Percentiles rank a stretch among this genome's conserved stretches.
phyloP scores from a whole-genome alignment of 2,888 invertebrate species.

The Catonia carolina region DNA sequence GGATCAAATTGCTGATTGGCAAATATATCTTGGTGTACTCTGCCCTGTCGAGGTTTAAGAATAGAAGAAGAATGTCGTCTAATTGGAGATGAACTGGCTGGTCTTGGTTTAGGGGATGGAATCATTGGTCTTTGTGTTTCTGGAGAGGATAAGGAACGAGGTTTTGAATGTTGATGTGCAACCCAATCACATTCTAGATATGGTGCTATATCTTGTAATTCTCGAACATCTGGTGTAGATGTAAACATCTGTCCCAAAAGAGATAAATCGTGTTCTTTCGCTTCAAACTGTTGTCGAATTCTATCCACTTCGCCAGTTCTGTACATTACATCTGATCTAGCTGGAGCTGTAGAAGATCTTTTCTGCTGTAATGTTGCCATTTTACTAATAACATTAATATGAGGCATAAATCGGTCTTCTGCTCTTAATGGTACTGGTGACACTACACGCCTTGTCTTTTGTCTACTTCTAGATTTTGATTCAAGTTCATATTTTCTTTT shows the following conservation, averaged over 20 bases:
- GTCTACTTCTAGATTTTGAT: constrained; percentile 42
- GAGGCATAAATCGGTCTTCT: constrained; percentile 75
- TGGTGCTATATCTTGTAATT: constrained; percentile 68
- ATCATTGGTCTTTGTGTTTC: constrained; percentile 48
- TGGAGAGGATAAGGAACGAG: constrained; percentile 53
- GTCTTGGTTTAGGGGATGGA: constrained; percentile 44
- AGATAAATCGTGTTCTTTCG: constrained; percentile 48
- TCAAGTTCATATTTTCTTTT: constrained; percentile 54
- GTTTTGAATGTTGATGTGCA: constrained; percentile 68
- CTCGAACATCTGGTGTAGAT: constrained; percentile 71
- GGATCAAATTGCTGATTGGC: constrained; percentile 67
- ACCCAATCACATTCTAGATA: constrained; percentile 74
- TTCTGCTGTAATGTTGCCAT: constrained; percentile 55
- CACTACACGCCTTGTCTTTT: constrained; percentile 46
- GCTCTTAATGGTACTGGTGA: constrained; percentile 55
- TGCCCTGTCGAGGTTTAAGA: constrained; percentile 33
- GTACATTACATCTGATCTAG: constrained; percentile 25
- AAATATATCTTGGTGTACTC: constrained; percentile 41
- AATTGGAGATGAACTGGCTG: constrained; percentile 39
- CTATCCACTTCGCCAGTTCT: constrained; percentile 61
- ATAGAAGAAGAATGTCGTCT: constrained; percentile 45
- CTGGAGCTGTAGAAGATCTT: constrained; percentile 27
- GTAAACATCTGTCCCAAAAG: constrained; percentile 71
- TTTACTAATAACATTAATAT: constrained; percentile 85
- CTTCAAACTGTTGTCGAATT: constrained; percentile 64